Evolutionary conservation across 2,113 vertebrate species (phyloP).

Genomic region (Microtus richardsoni): DNA sequence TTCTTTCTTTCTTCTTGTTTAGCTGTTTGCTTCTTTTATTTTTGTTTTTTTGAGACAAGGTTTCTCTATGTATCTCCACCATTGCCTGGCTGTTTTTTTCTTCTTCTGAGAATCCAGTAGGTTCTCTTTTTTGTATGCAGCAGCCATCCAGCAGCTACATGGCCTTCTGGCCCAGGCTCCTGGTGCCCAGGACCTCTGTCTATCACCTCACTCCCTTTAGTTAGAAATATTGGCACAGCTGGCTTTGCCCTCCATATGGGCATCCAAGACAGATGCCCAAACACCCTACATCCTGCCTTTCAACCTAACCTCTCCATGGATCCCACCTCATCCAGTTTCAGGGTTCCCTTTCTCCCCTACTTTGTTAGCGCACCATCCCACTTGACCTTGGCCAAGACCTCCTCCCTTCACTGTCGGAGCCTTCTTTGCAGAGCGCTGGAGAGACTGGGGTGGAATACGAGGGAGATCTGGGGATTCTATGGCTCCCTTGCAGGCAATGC

Average conservation of each 20-base stretch:
- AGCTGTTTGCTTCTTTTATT: too few species aligned
- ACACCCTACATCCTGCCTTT: neutral
- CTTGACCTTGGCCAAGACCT: accelerated
- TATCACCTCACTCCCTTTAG: too few species aligned
- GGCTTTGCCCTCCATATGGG: accelerated
- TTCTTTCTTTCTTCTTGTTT: too few species aligned
- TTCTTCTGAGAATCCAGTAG: neutral
- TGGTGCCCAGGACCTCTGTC: neutral
- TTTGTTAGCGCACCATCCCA: accelerated
- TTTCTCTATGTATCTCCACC: too few species aligned
- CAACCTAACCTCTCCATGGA: neutral
- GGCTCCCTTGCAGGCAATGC: accelerated
- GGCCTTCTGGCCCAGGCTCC: neutral
- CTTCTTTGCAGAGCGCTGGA: neutral
- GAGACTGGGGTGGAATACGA: accelerated
- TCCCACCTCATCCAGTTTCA: accelerated
- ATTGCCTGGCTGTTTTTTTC: too few species aligned
- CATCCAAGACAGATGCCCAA: neutral
- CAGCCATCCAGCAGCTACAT: accelerated
- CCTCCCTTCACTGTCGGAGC: accelerated
- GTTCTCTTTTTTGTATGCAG: neutral
- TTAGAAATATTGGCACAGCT: neutral
- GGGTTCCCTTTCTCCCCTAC: accelerated
- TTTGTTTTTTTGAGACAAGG: too few species aligned
- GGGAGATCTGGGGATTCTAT: too few species aligned